Evolutionary conservation across 1,140 invertebrate genomes (phyloP), one percentile per base, ranked within the genome.

Genomic region (Drosophila chauvacae): DNA sequence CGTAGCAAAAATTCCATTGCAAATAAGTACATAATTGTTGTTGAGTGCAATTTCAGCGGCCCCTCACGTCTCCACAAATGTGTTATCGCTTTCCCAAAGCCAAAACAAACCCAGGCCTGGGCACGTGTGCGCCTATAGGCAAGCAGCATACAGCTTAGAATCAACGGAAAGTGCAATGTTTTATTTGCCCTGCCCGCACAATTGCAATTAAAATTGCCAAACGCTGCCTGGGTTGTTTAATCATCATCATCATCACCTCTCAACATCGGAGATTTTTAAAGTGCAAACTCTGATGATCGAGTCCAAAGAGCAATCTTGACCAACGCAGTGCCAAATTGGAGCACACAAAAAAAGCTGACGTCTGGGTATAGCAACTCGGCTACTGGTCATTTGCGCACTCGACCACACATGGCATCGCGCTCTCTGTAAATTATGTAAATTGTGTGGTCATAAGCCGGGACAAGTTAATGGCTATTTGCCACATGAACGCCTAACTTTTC

Each of bases 221-320:
- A 51, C 56, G 44, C 53, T 33, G 57, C 28, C 28, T n/a, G 11
- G 57, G 45, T 60, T 33, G 41, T 42, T 23, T 28, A 26, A 51
- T 26, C 48, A 76, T 55, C 20, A 23, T 23, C 18, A 10, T 5
- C 51, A 37, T 6, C 20, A 76, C 60, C 47, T 64, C 74, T 59
- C 20, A 33, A 42, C 53, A 13, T 58, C 10, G 13, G 37, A 35
- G 28, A 30, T 57, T 26, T 51, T 72, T 18, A 50, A 35, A 51
- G 63, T 60, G 48, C 48, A 66, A 68, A 80, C 62, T 64, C 84
- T 73, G 80, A 84, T 80, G 84, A 87, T 87, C 66, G 64, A 50
- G 84, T 87, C 65, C 84, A 87, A 87, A 84, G 84, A 80, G 56
- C 84, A 79, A 63, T 53, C 74, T 66, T 65, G 37, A 51, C 56